These are phyloP conservation scores for Sebastes wilsoni DNA, from an alignment of 2,797 vertebrate species.

Conservation along the genomic window DNA sequence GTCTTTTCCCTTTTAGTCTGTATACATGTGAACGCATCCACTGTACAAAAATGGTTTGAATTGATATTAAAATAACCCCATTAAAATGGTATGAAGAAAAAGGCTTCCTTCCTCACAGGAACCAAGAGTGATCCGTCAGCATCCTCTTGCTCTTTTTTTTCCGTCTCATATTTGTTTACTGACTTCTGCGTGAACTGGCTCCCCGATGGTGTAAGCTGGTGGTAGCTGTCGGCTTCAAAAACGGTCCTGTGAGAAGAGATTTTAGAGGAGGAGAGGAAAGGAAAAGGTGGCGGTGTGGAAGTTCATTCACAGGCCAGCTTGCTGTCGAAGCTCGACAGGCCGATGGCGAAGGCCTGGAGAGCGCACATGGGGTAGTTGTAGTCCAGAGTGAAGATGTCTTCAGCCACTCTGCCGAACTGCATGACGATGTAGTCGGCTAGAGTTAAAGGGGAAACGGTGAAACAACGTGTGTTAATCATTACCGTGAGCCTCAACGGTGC, in stretches of 20 bases:
- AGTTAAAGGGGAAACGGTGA: background rate
- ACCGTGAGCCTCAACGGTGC: background rate
- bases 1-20: conserved; percentile 37
- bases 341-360: conserved; percentile 96
- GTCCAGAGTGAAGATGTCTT: conserved; percentile 97
- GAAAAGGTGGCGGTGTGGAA: background rate
- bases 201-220: background rate
- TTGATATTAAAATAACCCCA: background rate
- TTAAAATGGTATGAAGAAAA: background rate
- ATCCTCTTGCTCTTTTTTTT: background rate
- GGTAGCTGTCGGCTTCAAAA: background rate
- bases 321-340: conserved; percentile 97
- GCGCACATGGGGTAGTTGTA: conserved; percentile 98
- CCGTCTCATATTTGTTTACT: background rate
- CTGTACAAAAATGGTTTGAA: conserved; percentile 15
- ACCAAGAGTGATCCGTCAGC: background rate
- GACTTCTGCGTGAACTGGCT: background rate
- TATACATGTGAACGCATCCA: background rate
- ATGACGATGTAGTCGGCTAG: conserved; percentile 97
- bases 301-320: conserved; percentile 95
- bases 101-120: background rate
- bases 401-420: conserved; percentile 96
- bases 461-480: background rate
- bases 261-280: background rate
- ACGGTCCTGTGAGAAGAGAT: background rate